Evolutionary conservation across 2,888 invertebrate genomes (phyloP), one percentile per base, ranked within the genome.

Genomic region (Autographa pulchrina): DNA sequence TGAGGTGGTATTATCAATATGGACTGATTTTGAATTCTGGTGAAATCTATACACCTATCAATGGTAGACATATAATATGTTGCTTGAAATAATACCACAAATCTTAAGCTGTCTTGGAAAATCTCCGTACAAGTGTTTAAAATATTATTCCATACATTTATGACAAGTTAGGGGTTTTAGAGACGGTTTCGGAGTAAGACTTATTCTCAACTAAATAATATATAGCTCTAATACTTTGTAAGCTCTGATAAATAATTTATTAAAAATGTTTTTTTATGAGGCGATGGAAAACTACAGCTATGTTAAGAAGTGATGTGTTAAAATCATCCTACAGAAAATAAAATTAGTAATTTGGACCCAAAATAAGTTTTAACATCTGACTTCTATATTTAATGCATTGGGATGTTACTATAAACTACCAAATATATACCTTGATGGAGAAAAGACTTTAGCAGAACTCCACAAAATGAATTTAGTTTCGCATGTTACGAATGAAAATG

Each of bases 181-280:
- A 35, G 8, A 35, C 35, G 9, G 9, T 6, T 35, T 35, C 35
- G 16, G 6, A 48, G 48, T 48, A 16, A 48, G 16, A n/a, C 8
- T n/a, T 20, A 11, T 54, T 56, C 25, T 13, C 25, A 13, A 20
- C 54, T 20, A 1, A 56, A 25, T 54, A 54, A 54, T 25, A 25
- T n/a, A n/a, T n/a, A 56, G 54, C 54, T 56, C 20, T 56, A 25
- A 56, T 25, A 20, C 54, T 13, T 25, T 56, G 54, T 56, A 25
- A 25, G 54, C 54, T 56, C 54, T 56, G 13, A 25, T 56, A 48
- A 48, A 38, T 48, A 13, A 56, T 56, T 56, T 25, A 56, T 25
- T 54, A 54, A 54, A 18, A 54, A 20, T 56, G 20, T 48, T n/a
- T 16, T n/a, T 16, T 6, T 25, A 18, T 14, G 9, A 13, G 13